These are phyloP conservation scores for Lochmaea capreae DNA, from an alignment of 2,888 invertebrate species.

Conservation along the genomic window DNA sequence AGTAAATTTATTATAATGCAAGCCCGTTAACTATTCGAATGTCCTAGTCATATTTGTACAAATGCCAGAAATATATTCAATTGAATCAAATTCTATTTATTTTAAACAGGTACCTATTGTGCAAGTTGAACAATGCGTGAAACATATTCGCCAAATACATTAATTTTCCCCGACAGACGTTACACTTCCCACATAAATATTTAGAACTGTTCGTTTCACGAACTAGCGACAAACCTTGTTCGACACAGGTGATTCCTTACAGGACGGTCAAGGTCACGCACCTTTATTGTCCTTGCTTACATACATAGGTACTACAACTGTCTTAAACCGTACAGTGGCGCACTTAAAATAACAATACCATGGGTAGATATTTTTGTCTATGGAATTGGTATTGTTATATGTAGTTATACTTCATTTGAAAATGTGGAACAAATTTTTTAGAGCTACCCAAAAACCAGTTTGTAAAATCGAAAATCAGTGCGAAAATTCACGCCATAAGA, in stretches of 20 bases:
- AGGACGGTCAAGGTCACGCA: slow-evolving; percentile 24
- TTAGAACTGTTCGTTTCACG: slow-evolving; percentile 1
- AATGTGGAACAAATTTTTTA: no score
- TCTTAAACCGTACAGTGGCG: slow-evolving; percentile 5
- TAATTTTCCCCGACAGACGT: slow-evolving; percentile 14
- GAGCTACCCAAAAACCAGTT: no score
- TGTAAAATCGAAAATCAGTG: no score
- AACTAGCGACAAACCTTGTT: background rate
- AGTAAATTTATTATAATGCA: no score
- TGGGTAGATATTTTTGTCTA: background rate
- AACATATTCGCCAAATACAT: slow-evolving; percentile 5
- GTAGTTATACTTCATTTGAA: no score
- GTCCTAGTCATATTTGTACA: background rate
- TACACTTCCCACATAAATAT: slow-evolving; percentile 13
- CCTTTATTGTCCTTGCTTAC: slow-evolving; percentile 16
- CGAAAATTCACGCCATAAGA: no score
- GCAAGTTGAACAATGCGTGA: slow-evolving; percentile 1
- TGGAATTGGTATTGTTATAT: no score
- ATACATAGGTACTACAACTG: slow-evolving; percentile 7
- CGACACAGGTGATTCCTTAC: slow-evolving; percentile 14
- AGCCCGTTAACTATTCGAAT: background rate
- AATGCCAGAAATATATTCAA: background rate
- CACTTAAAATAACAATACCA: background rate
- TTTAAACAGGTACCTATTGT: background rate
- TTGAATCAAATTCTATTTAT: background rate